phyloP scores from a whole-genome alignment of 2,888 invertebrate species.

The Teleiodes luculella region DNA sequence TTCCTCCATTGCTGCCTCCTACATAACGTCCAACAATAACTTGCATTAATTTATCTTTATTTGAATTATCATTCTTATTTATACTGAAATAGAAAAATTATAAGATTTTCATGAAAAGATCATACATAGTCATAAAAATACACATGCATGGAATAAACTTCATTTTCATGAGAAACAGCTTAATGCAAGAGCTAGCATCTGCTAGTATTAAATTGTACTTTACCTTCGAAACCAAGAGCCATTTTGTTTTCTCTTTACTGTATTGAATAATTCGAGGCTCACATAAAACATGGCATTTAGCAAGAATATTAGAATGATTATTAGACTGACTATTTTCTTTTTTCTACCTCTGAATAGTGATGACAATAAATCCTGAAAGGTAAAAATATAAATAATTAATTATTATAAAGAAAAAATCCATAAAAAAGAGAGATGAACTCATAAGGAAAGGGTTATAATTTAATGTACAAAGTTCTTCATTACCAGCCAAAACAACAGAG shows the following conservation, averaged over 20 bases:
- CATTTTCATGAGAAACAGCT: too few species aligned
- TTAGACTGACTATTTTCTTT: conserved; percentile 56
- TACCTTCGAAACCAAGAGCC: conserved; percentile 61
- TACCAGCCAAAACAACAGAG: too few species aligned
- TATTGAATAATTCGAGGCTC: conserved; percentile 59
- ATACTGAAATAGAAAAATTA: conserved; percentile 5
- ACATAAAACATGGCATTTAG: conserved; percentile 66
- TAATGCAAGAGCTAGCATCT: too few species aligned
- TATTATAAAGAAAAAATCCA: too few species aligned
- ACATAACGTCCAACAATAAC: conserved; percentile 94
- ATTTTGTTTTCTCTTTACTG: conserved; percentile 35
- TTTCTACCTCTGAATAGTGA: conserved; percentile 63
- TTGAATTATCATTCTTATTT: conserved; percentile 81
- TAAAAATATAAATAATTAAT: too few species aligned
- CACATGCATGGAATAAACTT: too few species aligned
- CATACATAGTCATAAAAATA: too few species aligned
- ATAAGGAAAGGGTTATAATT: too few species aligned
- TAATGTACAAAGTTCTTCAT: too few species aligned
- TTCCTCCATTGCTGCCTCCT: conserved; percentile 88
- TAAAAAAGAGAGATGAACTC: too few species aligned
- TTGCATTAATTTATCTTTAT: conserved; percentile 85
- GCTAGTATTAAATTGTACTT: too few species aligned
- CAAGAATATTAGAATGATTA: conserved; percentile 53
- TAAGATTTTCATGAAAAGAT: too few species aligned
- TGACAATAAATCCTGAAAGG: conserved; percentile 58